Evolutionary conservation across 2,113 vertebrate species (phyloP), one percentile per base, ranked within the genome.

Genomic region (Brienomyrus brachyistius): DNA sequence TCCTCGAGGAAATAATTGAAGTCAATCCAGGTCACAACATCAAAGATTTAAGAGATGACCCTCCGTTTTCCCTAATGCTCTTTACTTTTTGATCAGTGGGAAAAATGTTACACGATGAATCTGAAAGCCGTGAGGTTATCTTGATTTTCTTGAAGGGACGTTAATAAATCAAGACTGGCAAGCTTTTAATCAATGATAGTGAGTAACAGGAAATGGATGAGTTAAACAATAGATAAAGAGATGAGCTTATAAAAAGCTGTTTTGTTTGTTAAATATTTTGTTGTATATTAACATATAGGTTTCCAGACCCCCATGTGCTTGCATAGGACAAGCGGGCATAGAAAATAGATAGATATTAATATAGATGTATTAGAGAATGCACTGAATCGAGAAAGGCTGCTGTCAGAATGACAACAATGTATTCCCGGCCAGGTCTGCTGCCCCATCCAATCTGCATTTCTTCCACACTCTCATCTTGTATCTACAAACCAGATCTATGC

Each of bases 1-100:
- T 95, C 94, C 95, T 94, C 31, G 87, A 93, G 95, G 94, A 95
- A 95, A 96, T 95, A 96, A 96, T 96, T 96, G 95, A 96, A 96
- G 95, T 96, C 95, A 96, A 96, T 94, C 93, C 92, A 93, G 95
- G 95, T 95, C 95, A 94, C 93, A 94, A 92, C 91, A 94, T 94
- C 94, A 94, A 92, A 94, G 95, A 96, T 96, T 94, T 93, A 92
- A 94, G 92, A 94, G 95, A 96, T 96, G 95, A 96, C 95, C 96
- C 86, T 92, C 88, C 92, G 92, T 85, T 87, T 91, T 89, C 89
- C 91, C 93, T 91, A 52, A 91, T 92, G 94, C 90, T 91, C 91
- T 54, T 91, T 91, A 91, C 90, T 88, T 90, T 62, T 92, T 90
- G 93, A 87, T 92, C 90, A 90, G 90, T 90, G 90, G 45, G 62